These are phyloP conservation scores for Cataglyphis rosenhaueri DNA, from an alignment of 2,888 invertebrate species.

Conservation along the genomic window DNA sequence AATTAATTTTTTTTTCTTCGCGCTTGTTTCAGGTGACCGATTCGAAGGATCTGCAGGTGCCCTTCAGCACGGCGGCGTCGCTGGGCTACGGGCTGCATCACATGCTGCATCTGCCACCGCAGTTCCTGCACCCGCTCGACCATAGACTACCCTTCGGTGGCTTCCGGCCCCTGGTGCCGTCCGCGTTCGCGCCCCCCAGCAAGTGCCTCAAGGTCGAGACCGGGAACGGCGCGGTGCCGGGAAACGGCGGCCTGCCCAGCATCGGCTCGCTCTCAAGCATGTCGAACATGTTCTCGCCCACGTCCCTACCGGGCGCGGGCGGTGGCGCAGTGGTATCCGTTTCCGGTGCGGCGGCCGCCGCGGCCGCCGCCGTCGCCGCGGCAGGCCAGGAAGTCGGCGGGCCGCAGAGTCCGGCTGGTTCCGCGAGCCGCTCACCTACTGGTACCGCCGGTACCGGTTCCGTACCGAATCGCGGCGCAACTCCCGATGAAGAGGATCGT, in stretches of 20 bases:
- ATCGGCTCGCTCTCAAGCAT: constrained; percentile 83
- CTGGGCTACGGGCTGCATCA: constrained; percentile 89
- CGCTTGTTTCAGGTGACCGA: constrained; percentile 79
- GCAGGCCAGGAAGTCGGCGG: constrained; percentile 78
- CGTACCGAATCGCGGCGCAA: constrained; percentile 79
- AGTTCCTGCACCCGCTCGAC: constrained; percentile 90
- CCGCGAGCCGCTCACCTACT: constrained; percentile 83
- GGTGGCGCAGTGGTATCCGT: constrained; percentile 73
- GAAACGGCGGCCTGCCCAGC: constrained; percentile 81
- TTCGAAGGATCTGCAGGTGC: constrained; percentile 89
- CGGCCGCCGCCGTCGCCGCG: constrained; percentile 56
- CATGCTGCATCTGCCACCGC: constrained; percentile 90
- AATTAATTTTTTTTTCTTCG: background rate
- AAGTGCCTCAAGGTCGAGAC: constrained; percentile 87
- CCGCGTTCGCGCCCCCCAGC: constrained; percentile 90
- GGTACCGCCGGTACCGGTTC: constrained; percentile 73
- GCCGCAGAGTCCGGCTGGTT: constrained; percentile 84
- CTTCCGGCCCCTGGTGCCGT: constrained; percentile 88
- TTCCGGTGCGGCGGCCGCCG: constrained; percentile 63
- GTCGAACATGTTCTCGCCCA: constrained; percentile 85
- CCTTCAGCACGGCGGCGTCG: constrained; percentile 87
- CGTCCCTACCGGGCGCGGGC: constrained; percentile 78
- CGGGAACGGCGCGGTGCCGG: constrained; percentile 72
- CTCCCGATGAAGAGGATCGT: constrained; percentile 84
- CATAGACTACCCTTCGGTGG: constrained; percentile 88